phyloP scores from a whole-genome alignment of 1,140 invertebrate genomes.

The Akabosia matsudoensis region DNA sequence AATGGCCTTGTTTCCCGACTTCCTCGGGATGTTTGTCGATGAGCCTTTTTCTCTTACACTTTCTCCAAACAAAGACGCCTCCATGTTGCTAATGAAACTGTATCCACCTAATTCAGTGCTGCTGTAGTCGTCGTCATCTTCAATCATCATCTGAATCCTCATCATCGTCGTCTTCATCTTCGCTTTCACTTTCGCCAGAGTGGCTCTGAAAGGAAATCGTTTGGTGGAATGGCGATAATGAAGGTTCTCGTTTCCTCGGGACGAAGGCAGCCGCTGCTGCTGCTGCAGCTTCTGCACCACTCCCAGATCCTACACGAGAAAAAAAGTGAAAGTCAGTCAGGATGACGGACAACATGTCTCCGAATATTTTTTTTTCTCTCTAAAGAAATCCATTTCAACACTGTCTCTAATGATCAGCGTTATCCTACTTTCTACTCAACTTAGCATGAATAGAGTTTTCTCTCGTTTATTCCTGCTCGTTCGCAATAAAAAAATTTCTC shows the following conservation, averaged over 20 bases:
- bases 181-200: constrained; percentile 50
- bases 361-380: too few relatives aligned
- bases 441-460: too few relatives aligned
- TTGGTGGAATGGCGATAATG: too few relatives aligned
- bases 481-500: too few relatives aligned
- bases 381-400: too few relatives aligned
- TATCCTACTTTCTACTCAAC: too few relatives aligned
- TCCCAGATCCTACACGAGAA: neutral
- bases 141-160: constrained; percentile 5
- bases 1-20: too few relatives aligned
- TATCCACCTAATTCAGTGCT: constrained; percentile 17
- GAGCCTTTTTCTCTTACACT: neutral
- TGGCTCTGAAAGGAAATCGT: neutral
- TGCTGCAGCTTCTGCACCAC: neutral
- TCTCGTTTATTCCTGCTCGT: too few relatives aligned
- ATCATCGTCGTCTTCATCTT: constrained; percentile 51
- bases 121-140: neutral
- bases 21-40: too few relatives aligned
- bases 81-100: neutral
- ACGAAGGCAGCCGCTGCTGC: neutral
- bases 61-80: neutral
- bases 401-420: too few relatives aligned
- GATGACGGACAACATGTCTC: neutral
- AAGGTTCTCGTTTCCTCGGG: too few relatives aligned
- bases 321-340: neutral